Evolutionary conservation across 2,888 invertebrate genomes (phyloP).

Genomic region (Pteria penguin): DNA sequence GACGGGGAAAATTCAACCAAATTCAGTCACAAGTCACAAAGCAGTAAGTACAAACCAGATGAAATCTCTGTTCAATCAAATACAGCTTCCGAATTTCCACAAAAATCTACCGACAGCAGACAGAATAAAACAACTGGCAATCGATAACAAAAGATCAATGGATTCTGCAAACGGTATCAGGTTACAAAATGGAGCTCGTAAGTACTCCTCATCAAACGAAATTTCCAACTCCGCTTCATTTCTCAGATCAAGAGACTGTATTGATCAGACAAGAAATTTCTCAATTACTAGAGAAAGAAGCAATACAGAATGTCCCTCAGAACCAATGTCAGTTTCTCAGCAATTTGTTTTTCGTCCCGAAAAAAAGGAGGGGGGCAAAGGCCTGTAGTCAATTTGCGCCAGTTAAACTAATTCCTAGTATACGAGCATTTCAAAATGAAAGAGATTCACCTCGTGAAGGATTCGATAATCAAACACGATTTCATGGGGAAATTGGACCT

Average conservation of each 20-base stretch:
- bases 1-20: not conserved
- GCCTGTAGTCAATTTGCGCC: constrained; percentile 22
- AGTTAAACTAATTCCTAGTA: constrained; percentile 14
- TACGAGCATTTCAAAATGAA: no score
- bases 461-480: no score
- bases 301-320: no score
- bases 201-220: not conserved
- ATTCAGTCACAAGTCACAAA: not conserved
- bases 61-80: not conserved
- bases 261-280: no score
- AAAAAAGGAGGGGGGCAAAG: constrained; percentile 4
- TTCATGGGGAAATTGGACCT: no score
- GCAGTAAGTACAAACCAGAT: not conserved
- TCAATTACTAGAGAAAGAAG: no score
- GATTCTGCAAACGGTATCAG: constrained; percentile 16
- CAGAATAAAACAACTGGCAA: constrained; percentile 16
- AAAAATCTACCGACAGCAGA: constrained; percentile 9
- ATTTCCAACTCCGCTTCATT: constrained; percentile 2
- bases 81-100: not conserved
- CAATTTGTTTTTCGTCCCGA: not conserved
- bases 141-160: constrained; percentile 21
- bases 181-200: not conserved
- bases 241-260: not conserved
- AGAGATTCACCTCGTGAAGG: no score
- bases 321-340: no score